Base-by-base conservation (phyloP, 2,797 vertebrate species). In the Tamandua tetradactyla region DNA sequence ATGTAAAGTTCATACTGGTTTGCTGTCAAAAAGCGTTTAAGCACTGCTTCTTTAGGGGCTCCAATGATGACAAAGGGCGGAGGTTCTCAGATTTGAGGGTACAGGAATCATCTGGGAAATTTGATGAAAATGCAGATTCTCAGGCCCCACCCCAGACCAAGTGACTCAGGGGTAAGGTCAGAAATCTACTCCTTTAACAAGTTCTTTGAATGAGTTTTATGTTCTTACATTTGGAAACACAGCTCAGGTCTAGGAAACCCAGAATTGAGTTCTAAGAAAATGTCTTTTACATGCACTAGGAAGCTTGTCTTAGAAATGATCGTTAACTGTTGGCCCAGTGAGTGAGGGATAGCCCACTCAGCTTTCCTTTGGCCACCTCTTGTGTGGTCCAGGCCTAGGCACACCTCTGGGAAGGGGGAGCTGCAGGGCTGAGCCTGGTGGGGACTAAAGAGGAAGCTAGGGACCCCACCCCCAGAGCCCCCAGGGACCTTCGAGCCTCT, bases 1-100 rank as follows among this genome's bases (percentile, higher is more conserved):
- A 40, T 52, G 23, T 81, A 80, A 74, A 82, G 47, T 66, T 79
- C 57, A 15, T 66, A 75, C 47, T 83, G 91, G 82, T 94, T 95
- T 94, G 44, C 92, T 91, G 82, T 66, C 0, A 64, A 49, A 81
- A 83, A 57, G 68, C 2, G 17, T 55, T 69, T 61, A 55, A 89
- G 87, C 66, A 42, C 89, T 8, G 2, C 69, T 92, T 84, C 57
- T 72, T 66, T 74, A 25, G 62, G 49, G 75, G n/a, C 49, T 86
- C 5, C 7, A 27, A 12, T 69, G 90, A 92, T 1, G 0, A 64
- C 32, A 44, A 0, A 62, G 35, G 55, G 32, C 8, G 11, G 57
- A 13, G n/a, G 59, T 71, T 81, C 55, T 87, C 35, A 62, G 42
- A 44, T 72, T 7, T 1, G 25, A 69, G 23, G 12, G 27, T 23